Evolutionary conservation across 2,113 vertebrate genomes (phyloP).

Genomic region (Neomonachus schauinslandi): DNA sequence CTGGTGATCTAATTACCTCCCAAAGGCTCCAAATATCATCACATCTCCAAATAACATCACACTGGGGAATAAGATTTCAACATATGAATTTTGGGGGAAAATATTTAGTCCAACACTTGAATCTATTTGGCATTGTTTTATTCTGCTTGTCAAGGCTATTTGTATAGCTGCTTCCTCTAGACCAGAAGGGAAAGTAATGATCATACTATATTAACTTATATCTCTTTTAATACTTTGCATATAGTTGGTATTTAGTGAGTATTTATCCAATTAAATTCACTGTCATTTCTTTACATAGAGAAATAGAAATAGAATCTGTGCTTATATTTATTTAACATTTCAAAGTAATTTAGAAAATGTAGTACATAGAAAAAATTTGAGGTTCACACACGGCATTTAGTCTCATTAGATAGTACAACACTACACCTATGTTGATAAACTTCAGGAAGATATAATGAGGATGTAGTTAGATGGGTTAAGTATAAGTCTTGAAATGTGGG

Average conservation of each 20-base stretch:
- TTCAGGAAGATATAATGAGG: not conserved
- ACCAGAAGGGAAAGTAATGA: not conserved
- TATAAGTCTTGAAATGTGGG: not conserved
- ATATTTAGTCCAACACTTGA: not conserved
- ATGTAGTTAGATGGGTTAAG: not conserved
- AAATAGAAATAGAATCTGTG: not conserved
- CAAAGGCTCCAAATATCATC: not conserved
- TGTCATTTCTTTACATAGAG: slow-evolving; percentile 26
- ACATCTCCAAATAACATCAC: not conserved
- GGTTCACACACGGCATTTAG: not conserved
- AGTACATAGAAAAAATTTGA: not conserved
- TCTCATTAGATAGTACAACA: not conserved
- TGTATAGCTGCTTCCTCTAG: not conserved
- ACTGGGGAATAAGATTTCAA: not conserved
- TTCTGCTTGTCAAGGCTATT: not conserved
- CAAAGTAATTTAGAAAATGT: slow-evolving; percentile 25
- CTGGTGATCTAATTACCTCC: not conserved
- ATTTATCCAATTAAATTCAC: not conserved
- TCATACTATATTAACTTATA: not conserved
- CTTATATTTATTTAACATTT: not conserved
- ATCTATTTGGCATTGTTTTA: not conserved
- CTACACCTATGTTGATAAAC: not conserved
- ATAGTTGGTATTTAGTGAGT: not conserved
- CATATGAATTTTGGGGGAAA: not conserved
- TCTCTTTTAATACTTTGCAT: not conserved